These are phyloP conservation scores for Therioaphis trifolii DNA, from an alignment of 2,888 invertebrate genomes.

Conservation along the genomic window DNA sequence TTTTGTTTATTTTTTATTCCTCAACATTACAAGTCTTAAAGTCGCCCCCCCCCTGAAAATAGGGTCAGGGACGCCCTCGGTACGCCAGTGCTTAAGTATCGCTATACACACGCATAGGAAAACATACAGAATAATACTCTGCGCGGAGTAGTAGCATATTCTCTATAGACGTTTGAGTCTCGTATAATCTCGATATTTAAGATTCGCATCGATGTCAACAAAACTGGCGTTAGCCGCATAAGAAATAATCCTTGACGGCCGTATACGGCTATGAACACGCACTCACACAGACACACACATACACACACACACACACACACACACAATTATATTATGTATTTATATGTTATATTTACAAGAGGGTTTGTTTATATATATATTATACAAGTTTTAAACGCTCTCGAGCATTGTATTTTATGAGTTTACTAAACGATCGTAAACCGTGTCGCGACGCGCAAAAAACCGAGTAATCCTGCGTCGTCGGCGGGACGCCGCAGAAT, in stretches of 20 bases:
- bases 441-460: not conserved
- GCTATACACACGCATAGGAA: not conserved
- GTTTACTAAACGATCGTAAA: not conserved
- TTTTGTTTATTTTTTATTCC: no score
- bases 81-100: no score
- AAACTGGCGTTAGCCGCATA: not conserved
- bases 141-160: no score
- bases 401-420: not conserved
- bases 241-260: not conserved
- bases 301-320: not conserved
- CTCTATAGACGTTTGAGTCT: not conserved
- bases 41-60: no score
- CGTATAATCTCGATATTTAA: not conserved
- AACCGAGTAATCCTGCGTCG: not conserved
- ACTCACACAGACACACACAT: no score
- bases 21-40: no score
- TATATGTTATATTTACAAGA: no score
- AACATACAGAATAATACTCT: not conserved
- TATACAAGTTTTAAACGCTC: not conserved
- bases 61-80: no score
- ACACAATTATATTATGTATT: not conserved
- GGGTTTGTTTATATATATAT: not conserved
- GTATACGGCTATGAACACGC: no score
- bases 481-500: not conserved
- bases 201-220: not conserved